Conservation (phyloP, 1,140 invertebrate genomes). For the Pemphigus obesinymphae region DNA sequence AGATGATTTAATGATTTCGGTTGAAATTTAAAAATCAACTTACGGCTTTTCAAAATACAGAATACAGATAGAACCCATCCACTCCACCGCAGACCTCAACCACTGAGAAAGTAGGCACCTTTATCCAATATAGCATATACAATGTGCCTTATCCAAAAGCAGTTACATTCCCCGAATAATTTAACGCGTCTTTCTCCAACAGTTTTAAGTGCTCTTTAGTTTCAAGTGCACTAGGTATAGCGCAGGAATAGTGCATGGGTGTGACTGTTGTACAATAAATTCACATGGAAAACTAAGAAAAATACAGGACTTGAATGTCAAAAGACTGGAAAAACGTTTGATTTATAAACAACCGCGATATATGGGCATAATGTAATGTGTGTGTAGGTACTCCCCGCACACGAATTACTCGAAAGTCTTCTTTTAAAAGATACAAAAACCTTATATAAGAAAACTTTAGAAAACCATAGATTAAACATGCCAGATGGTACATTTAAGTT, state of each 20-base stretch:
- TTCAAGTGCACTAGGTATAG: neutral
- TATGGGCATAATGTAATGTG: neutral
- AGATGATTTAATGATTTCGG: no score
- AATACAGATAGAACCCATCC: no score
- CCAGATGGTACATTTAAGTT: no score
- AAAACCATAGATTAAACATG: no score
- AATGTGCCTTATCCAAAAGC: neutral
- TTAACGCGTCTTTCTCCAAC: neutral
- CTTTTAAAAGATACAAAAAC: no score
- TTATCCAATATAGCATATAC: no score
- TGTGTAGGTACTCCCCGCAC: neutral
- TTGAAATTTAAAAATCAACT: no score
- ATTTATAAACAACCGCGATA: neutral
- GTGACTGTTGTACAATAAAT: slow-evolving; percentile 32
- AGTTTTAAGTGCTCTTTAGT: slow-evolving; percentile 19
- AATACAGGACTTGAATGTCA: slow-evolving; percentile 7
- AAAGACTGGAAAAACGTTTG: slow-evolving; percentile 13
- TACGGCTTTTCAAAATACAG: no score
- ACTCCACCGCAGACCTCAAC: no score
- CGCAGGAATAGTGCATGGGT: slow-evolving; percentile 13
- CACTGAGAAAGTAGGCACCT: no score
- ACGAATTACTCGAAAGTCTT: no score
- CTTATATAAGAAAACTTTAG: no score
- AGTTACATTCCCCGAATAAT: slow-evolving; percentile 7
- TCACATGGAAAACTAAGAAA: neutral